Base-by-base conservation (phyloP, 1,140 invertebrate species). In the Drosophila bifasciata region DNA sequence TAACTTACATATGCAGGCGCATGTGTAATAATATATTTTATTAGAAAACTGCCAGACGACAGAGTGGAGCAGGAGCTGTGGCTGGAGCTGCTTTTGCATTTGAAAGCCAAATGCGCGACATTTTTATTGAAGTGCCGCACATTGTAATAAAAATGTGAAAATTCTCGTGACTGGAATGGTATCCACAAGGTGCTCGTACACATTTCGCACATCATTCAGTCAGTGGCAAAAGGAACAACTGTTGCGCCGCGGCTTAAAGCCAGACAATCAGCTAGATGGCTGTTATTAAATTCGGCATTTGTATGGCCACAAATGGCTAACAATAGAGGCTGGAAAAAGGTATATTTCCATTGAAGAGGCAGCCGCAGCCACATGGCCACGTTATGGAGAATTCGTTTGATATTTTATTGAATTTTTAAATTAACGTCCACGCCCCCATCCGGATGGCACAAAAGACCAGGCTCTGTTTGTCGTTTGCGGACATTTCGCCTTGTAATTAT, bases 131-230 rank as follows among this genome's bases (percentile, higher is more conserved):
- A 43, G 67, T 52, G 15, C 17, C 48, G 58, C 44, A 21, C 70
- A 76, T 32, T 52, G 58, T 74, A 68, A 76, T 76, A 76, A 76
- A 76, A 76, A 74, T 76, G 74, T 76, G 58, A 44, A 69, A 74
- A 76, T 74, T 53, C 70, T 76, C 32, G 32, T 36, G 3, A 11
- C 0, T 36, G 32, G 23, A 25, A 25, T 25, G 23, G 23, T 4
- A 5, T 25, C 28, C 32, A 13, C 72, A 73, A 67, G 73, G 69
- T 76, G 69, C 69, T 73, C 56, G 60, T 55, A 76, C 66, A 76
- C 71, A 70, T 71, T 77, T 77, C 70, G 76, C 75, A 76, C 75
- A 45, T 60, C 55, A 75, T 77, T 70, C 17, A 36, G 32, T 13
- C 32, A 36, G 32, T 4, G 57, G 43, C 56, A 52, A 45, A 48